Conservation (phyloP, 2,113 vertebrate genomes). For the Candoia aspera region DNA sequence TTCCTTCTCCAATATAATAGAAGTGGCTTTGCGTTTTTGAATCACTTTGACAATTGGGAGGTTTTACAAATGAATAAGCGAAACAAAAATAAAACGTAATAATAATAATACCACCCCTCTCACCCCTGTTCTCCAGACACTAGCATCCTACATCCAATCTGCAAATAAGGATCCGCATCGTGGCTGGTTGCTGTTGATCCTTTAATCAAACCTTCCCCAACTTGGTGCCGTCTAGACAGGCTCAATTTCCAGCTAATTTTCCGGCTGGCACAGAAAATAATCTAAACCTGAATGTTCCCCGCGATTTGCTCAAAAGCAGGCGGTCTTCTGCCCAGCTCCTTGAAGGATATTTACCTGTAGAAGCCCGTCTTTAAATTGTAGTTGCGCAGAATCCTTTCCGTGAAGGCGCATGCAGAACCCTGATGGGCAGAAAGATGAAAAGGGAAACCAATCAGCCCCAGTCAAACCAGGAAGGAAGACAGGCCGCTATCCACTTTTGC, state of each 20-base stretch:
- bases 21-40: neutral
- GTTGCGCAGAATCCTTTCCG: slow-evolving; percentile 85
- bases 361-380: slow-evolving; percentile 93
- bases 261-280: neutral
- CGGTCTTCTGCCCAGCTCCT: neutral
- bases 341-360: slow-evolving; percentile 82
- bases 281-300: neutral
- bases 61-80: neutral
- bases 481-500: neutral
- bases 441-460: neutral
- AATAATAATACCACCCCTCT: no score
- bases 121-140: no score
- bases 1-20: neutral
- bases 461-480: no score
- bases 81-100: no score
- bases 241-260: neutral
- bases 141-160: no score
- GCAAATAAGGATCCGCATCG: no score
- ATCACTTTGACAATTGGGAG: neutral
- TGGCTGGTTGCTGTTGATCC: no score
- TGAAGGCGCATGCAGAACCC: slow-evolving; percentile 93
- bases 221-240: no score
- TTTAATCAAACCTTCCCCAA: no score
- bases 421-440: slow-evolving; percentile 44
- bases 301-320: neutral